Evolutionary conservation across 2,113 vertebrate genomes (phyloP).

Genomic region (Gymnobelideus leadbeateri): DNA sequence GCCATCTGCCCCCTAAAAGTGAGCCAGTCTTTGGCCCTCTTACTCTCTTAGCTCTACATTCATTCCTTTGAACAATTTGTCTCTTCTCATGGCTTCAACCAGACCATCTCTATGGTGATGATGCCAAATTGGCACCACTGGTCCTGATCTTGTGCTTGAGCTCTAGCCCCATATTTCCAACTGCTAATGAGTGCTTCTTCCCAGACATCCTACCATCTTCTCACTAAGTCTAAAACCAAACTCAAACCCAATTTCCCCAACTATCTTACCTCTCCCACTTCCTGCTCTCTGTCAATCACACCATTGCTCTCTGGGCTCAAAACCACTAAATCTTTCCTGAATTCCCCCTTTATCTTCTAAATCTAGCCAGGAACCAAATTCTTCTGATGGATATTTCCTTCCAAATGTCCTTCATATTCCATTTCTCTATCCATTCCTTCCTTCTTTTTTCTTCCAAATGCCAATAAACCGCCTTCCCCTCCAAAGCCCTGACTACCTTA

Average conservation of each 20-base stretch:
- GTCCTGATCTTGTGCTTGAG: slow-evolving; percentile 1
- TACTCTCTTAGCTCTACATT: background rate
- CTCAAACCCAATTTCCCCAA: background rate
- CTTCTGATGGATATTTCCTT: slow-evolving; percentile 14
- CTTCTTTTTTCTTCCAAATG: slow-evolving; percentile 25
- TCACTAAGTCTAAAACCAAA: slow-evolving; percentile 9
- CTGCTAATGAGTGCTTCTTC: background rate
- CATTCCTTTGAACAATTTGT: background rate
- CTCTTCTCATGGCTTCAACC: background rate
- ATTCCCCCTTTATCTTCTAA: background rate
- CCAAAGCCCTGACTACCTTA: background rate
- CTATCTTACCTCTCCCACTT: slow-evolving; percentile 12
- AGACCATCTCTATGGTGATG: background rate
- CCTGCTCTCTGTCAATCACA: slow-evolving; percentile 12
- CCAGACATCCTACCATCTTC: background rate
- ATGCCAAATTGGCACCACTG: background rate
- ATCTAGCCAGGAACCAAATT: slow-evolving; percentile 27
- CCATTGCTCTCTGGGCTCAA: background rate
- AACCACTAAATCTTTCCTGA: background rate
- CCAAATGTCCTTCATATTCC: background rate
- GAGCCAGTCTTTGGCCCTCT: background rate
- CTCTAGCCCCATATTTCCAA: background rate
- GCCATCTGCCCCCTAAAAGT: slow-evolving; percentile 4
- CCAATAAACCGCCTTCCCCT: background rate
- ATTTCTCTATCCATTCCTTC: background rate